Conservation (phyloP, 2,888 invertebrate species). For the Germaria angustata region DNA sequence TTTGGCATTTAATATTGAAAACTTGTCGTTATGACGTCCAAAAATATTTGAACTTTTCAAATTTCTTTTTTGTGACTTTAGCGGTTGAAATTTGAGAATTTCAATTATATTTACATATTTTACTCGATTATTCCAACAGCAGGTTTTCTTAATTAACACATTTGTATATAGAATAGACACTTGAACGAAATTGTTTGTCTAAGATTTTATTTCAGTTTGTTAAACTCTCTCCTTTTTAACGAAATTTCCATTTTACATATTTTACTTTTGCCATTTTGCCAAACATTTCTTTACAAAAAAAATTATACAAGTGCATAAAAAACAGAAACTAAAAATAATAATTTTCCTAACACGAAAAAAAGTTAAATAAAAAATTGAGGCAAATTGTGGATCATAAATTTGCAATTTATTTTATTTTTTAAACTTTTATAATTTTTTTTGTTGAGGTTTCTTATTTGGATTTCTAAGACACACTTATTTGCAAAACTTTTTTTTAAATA, state of each 20-base stretch:
- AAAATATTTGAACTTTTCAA: no score
- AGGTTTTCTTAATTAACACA: constrained; percentile 50
- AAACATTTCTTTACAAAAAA: neutral
- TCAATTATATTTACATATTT: no score
- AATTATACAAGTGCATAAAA: no score
- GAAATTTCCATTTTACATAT: neutral
- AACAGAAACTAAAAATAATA: no score
- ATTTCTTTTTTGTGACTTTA: no score
- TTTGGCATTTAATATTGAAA: neutral
- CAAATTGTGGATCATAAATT: neutral
- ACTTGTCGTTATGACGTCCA: no score
- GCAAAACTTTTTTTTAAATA: neutral
- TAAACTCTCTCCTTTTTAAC: constrained; percentile 31
- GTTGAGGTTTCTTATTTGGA: neutral
- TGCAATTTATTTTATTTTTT: neutral
- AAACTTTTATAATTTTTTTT: neutral
- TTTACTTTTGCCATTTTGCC: neutral
- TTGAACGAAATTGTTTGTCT: neutral
- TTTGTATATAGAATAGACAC: constrained; percentile 45
- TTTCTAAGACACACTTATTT: neutral
- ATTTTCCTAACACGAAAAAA: no score
- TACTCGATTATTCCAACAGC: constrained; percentile 24
- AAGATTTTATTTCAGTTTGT: neutral
- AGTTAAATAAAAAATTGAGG: neutral
- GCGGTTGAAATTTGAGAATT: no score